A percentile compares a stretch with the other conserved stretches of the same genome.
These are phyloP conservation scores for Nesidiocoris tenuis DNA, from an alignment of 2,888 invertebrate genomes.

Conservation along the genomic window DNA sequence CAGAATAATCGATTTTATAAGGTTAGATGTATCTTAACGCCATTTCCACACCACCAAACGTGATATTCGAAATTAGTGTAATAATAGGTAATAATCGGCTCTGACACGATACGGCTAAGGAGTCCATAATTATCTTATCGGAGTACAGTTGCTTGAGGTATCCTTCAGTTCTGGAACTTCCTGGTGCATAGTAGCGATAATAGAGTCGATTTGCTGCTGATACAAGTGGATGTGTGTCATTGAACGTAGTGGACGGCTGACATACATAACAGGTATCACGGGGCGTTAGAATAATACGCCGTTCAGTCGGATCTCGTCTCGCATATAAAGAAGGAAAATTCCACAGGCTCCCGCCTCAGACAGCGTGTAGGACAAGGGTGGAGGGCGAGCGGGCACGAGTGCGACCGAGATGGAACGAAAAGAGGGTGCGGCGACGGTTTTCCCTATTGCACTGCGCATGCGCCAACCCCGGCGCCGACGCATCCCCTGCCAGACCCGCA, in stretches of 20 bases:
- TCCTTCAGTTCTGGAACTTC: no score
- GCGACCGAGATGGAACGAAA: no score
- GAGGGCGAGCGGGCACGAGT: slow-evolving; percentile 23
- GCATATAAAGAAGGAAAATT: slow-evolving; percentile 47
- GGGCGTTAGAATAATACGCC: slow-evolving; percentile 47
- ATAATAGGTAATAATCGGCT: no score
- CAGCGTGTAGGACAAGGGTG: not conserved
- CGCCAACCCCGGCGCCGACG: not conserved
- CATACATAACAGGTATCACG: slow-evolving; percentile 42
- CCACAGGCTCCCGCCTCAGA: not conserved
- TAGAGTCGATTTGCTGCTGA: no score
- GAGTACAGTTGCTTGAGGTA: no score
- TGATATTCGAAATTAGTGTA: no score
- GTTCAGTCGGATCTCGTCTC: slow-evolving; percentile 42
- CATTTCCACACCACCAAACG: no score
- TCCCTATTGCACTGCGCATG: not conserved
- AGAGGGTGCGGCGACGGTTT: slow-evolving; percentile 16
- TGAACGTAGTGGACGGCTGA: slow-evolving; percentile 38
- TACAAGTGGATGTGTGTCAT: slow-evolving; percentile 42
- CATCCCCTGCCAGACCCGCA: slow-evolving; percentile 37
- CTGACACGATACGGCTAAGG: no score
- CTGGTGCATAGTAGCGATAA: no score
- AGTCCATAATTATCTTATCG: no score
- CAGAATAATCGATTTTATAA: no score
- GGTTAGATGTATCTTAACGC: no score